These are phyloP conservation scores for Spilogale gracilis DNA, from an alignment of 2,113 vertebrate species.

Conservation along the genomic window DNA sequence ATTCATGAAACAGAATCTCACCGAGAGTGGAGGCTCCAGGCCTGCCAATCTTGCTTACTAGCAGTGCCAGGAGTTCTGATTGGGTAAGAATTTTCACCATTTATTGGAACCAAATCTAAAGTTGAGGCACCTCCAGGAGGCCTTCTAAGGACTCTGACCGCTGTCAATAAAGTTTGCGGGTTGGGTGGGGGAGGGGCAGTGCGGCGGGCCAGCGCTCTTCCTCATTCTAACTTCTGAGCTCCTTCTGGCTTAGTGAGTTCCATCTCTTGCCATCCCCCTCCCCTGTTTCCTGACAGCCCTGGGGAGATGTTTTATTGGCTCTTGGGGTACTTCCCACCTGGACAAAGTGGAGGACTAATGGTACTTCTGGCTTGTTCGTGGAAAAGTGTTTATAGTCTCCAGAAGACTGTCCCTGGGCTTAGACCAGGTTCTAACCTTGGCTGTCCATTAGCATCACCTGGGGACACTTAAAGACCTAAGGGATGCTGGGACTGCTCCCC, in stretches of 20 bases:
- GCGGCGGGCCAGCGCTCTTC: background rate
- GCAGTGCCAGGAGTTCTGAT: constrained; percentile 49
- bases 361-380: background rate
- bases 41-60: constrained; percentile 49
- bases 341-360: background rate
- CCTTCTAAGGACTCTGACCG: constrained; percentile 43
- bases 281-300: background rate
- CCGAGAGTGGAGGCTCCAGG: constrained; percentile 51
- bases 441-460: background rate
- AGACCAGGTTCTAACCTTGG: background rate
- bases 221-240: background rate
- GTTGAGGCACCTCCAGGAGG: constrained; percentile 51
- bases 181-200: background rate
- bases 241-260: background rate
- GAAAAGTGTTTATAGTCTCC: background rate
- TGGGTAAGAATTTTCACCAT: constrained; percentile 63
- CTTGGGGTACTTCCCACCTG: background rate
- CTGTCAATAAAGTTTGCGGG: background rate
- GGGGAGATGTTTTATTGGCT: background rate
- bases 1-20: constrained; percentile 57
- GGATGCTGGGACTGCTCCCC: background rate
- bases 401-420: background rate
- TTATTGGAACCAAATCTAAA: constrained; percentile 58
- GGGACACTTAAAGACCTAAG: background rate
- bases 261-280: background rate